Conservation (phyloP, 2,113 vertebrate genomes). For the Myotis brandtii region DNA sequence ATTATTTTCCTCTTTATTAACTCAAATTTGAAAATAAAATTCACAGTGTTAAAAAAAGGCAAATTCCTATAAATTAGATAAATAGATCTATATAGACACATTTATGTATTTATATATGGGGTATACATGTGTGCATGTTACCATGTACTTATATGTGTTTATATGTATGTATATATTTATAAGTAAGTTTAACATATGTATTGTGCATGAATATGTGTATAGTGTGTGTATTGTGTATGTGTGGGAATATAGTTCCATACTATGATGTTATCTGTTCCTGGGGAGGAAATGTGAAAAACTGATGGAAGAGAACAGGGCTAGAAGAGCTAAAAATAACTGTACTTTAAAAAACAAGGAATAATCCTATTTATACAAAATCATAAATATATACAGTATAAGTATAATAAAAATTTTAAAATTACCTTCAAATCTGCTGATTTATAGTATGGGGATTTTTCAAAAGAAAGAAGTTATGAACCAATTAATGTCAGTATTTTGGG, state of each 20-base stretch:
- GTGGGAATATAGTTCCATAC: background rate
- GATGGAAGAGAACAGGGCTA: background rate
- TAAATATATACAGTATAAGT: background rate
- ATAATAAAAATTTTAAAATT: background rate
- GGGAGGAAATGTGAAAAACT: background rate
- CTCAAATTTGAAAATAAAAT: constrained; percentile 67
- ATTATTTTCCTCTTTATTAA: constrained; percentile 55
- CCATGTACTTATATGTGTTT: background rate
- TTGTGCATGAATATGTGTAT: background rate
- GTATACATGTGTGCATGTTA: background rate
- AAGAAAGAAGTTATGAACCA: background rate
- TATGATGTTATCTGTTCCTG: background rate
- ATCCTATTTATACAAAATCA: background rate
- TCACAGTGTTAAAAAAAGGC: background rate
- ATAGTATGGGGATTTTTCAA: background rate
- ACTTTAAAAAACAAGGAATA: background rate
- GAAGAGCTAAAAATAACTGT: background rate
- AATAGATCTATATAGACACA: background rate
- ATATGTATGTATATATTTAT: background rate
- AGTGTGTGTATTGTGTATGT: background rate
- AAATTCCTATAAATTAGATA: background rate
- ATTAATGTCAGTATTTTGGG: background rate
- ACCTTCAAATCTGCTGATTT: background rate
- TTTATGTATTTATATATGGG: background rate
- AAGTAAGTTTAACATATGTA: background rate